Percentiles rank a stretch among this genome's conserved stretches.
These are phyloP conservation scores for Grallaria varia DNA, from an alignment of 2,113 vertebrate genomes.

Conservation along the genomic window DNA sequence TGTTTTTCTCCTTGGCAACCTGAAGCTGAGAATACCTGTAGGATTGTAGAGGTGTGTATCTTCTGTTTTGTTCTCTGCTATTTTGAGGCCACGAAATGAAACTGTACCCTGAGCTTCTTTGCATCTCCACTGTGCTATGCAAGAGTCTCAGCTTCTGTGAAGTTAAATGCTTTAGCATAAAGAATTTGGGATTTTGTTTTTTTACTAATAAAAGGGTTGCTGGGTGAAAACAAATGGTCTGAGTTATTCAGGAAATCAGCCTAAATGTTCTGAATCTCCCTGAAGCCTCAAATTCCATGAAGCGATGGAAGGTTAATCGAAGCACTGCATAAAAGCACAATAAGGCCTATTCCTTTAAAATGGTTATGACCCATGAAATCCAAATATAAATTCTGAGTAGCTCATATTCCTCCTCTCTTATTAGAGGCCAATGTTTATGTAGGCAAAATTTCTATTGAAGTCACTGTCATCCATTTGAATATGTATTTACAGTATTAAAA, in stretches of 20 bases:
- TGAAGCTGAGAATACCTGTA: neutral
- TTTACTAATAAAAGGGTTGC: neutral
- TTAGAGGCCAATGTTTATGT: neutral
- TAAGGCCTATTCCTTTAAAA: neutral
- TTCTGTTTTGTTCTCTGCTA: neutral
- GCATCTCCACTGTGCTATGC: neutral
- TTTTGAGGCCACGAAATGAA: neutral
- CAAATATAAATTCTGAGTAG: neutral
- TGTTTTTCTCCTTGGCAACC: neutral
- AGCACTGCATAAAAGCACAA: neutral
- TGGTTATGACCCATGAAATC: neutral
- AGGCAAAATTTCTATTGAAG: neutral
- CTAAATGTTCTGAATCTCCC: neutral
- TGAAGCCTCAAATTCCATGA: slow-evolving; percentile 13
- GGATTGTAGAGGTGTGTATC: neutral
- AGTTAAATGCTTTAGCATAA: neutral
- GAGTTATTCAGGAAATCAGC: slow-evolving; percentile 4
- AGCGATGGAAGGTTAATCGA: neutral
- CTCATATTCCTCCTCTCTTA: neutral
- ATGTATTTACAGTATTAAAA: neutral
- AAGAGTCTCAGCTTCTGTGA: neutral
- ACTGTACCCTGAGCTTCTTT: neutral
- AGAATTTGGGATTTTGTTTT: neutral
- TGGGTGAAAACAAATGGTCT: slow-evolving; percentile 40
- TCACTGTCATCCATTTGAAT: neutral